Percentiles rank a stretch among this genome's conserved stretches.
These are phyloP conservation scores for Cairina moschata DNA, from an alignment of 2,113 vertebrate genomes.

Conservation along the genomic window DNA sequence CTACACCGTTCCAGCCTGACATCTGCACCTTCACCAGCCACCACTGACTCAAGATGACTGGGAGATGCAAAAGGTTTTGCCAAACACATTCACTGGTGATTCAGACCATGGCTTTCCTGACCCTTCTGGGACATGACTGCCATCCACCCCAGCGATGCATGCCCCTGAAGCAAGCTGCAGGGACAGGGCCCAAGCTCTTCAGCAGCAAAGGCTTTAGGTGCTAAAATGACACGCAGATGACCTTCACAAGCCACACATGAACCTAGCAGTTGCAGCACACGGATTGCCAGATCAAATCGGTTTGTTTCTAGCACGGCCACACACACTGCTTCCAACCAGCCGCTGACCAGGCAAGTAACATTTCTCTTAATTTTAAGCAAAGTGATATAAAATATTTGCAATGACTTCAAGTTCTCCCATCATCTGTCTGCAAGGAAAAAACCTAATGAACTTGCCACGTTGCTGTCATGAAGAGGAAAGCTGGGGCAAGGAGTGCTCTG, in stretches of 20 bases:
- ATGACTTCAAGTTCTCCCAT: background rate
- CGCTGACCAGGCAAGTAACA: background rate
- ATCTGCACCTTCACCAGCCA: background rate
- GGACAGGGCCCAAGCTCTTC: background rate
- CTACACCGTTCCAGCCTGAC: background rate
- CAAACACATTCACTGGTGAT: background rate
- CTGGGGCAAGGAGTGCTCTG: background rate
- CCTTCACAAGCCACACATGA: background rate
- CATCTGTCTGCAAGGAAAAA: background rate
- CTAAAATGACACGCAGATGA: accelerated
- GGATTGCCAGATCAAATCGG: accelerated
- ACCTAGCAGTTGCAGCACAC: background rate
- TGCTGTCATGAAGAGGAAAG: background rate
- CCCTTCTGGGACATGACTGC: background rate
- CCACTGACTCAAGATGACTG: background rate
- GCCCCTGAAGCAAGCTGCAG: background rate
- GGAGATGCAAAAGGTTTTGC: background rate
- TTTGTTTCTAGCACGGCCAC: background rate
- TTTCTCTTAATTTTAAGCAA: background rate
- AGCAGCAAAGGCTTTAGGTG: background rate
- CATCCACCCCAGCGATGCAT: background rate
- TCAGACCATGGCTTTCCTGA: background rate
- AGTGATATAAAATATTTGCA: background rate
- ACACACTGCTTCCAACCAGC: background rate
- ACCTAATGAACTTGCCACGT: background rate